Base-by-base conservation (phyloP, 2,113 vertebrate species). In the Tonatia bakeri region DNA sequence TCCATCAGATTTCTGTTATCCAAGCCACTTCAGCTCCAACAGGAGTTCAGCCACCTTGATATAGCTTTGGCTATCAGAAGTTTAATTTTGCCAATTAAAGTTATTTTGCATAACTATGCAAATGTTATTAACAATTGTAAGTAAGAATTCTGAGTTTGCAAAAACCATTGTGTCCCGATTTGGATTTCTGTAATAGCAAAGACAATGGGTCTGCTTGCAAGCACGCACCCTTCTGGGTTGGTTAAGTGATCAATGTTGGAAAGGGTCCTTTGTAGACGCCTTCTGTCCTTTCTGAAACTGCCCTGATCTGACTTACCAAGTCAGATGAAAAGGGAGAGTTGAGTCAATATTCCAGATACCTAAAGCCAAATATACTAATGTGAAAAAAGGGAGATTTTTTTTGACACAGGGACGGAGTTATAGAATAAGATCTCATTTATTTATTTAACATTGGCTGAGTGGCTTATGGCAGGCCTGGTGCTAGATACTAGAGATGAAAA, bases 1-100 rank as follows among this genome's bases (percentile, higher is more conserved):
- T 93, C 98, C 97, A 96, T 97, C 96, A 98, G 90, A 86, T 96
- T 98, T 98, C 95, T 96, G 85, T 88, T 83, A 97, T 94, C 96
- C 94, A 97, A 97, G 89, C 47, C 50, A 94, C 83, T 97, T 87
- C 79, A 88, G 36, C 47, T 97, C 89, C 79, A 96, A 96, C 96
- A 97, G 75, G n/a, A 82, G 96, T 94, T 97, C 96, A 36, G 26
- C 97, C 93, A 97, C 93, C 91, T 98, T 98, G 33, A 91, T 98
- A 93, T 75, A 69, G 43, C 65, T 97, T 96, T 81, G 79, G 94
- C 79, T 95, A 91, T 97, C 89, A 96, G 70, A 96, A 97, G 94
- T 97, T 96, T 97, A 95, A 97, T 97, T 96, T 96, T 96, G 65
- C 94, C 93, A 97, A 96, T 96, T 97, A 96, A 95, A 96, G 65